phyloP scores from a whole-genome alignment of 2,797 vertebrate genomes.

The Pantherophis alleghaniensis region DNA sequence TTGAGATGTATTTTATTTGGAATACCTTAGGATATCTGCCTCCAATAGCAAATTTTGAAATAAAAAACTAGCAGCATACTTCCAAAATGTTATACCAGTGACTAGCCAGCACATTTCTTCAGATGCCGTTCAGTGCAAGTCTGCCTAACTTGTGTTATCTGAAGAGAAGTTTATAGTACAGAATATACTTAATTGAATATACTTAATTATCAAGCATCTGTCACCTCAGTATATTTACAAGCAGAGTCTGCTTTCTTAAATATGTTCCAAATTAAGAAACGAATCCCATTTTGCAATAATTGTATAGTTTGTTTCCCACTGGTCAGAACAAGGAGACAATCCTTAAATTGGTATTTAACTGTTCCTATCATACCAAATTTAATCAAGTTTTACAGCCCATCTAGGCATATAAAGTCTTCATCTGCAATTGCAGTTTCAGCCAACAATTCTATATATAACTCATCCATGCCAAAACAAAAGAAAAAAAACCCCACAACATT shows the following conservation, averaged over 20 bases:
- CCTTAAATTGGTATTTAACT: neutral
- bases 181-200: neutral
- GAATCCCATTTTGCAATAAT: neutral
- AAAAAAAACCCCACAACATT: neutral
- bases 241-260: neutral
- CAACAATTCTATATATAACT: neutral
- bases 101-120: accelerated
- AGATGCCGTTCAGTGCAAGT: neutral
- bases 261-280: neutral
- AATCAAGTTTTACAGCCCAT: neutral
- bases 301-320: neutral
- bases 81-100: neutral
- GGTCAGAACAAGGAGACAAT: neutral
- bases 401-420: neutral
- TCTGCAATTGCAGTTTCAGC: neutral
- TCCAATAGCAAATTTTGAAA: neutral
- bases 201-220: neutral
- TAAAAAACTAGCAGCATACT: neutral
- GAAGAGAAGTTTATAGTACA: neutral
- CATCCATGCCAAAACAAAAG: accelerated
- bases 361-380: neutral
- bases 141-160: neutral
- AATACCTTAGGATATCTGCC: neutral
- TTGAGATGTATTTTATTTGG: conserved; percentile 15
- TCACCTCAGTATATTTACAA: neutral